Conservation (phyloP, 2,888 invertebrate genomes). For the Bellardia pandia region DNA sequence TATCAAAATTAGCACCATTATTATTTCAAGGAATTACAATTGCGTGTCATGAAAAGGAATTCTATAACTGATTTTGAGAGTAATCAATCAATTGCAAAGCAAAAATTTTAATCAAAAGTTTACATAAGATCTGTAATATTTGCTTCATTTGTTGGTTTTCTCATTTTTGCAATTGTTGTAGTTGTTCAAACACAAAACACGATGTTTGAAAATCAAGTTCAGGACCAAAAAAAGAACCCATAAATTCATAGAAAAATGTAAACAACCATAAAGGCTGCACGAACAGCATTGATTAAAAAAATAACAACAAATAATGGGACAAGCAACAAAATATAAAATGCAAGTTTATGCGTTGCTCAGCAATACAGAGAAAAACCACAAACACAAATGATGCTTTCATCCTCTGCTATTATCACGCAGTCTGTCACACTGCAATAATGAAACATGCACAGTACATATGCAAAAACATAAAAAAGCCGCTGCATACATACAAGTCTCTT, state of each 20-base stretch:
- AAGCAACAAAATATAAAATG: conserved; percentile 19
- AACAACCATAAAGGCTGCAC: conserved; percentile 37
- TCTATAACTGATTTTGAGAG: neutral
- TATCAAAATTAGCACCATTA: no score
- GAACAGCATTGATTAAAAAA: conserved; percentile 39
- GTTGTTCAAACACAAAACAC: conserved; percentile 8
- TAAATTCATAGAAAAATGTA: conserved; percentile 35
- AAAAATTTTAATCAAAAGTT: neutral
- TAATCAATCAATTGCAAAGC: neutral
- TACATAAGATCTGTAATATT: neutral
- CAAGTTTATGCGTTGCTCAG: conserved; percentile 1
- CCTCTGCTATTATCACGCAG: neutral
- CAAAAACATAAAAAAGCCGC: conserved; percentile 1
- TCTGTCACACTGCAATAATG: neutral
- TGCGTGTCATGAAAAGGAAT: neutral
- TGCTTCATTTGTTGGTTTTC: neutral
- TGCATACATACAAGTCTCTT: conserved; percentile 2
- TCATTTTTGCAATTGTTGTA: neutral
- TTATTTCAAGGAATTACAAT: no score
- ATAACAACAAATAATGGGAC: conserved; percentile 38
- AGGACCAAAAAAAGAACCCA: conserved; percentile 29
- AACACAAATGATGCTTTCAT: conserved; percentile 8
- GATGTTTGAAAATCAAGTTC: conserved; percentile 55
- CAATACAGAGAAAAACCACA: conserved; percentile 18
- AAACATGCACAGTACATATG: neutral